phyloP scores from a whole-genome alignment of 2,797 vertebrate species.

The Lacerta bilineata region DNA sequence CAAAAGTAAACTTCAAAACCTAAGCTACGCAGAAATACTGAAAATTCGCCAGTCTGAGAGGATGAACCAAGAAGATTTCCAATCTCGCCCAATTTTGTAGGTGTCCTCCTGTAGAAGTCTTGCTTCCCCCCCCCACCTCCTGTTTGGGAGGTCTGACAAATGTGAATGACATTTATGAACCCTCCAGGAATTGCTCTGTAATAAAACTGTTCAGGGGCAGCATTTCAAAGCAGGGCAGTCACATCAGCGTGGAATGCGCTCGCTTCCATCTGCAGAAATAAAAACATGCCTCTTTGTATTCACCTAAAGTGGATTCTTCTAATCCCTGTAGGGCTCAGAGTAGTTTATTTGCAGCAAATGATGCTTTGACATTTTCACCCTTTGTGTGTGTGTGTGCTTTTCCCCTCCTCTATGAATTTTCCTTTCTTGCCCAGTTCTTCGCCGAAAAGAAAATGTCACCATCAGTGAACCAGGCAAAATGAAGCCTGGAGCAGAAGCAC shows the following conservation, averaged over 20 bases:
- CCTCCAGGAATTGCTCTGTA: neutral
- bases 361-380: slow-evolving; percentile 45
- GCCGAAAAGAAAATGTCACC: slow-evolving; percentile 37
- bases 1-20: slow-evolving; percentile 98
- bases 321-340: neutral
- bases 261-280: slow-evolving; percentile 51
- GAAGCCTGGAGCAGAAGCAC: slow-evolving; percentile 15
- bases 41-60: slow-evolving; percentile 99
- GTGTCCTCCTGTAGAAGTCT: slow-evolving; percentile 64
- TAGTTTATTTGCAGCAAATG: slow-evolving; percentile 41
- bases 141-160: slow-evolving; percentile 29
- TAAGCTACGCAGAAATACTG: slow-evolving; percentile 99
- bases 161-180: slow-evolving; percentile 18
- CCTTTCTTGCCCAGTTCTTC: slow-evolving; percentile 11
- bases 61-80: slow-evolving; percentile 99
- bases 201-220: slow-evolving; percentile 22
- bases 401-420: neutral
- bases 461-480: neutral
- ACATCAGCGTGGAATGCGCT: slow-evolving; percentile 33
- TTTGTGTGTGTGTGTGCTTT: slow-evolving; percentile 6
- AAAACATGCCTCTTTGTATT: slow-evolving; percentile 29
- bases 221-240: slow-evolving; percentile 19
- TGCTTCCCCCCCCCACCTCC: rapidly evolving
- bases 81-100: slow-evolving; percentile 98
- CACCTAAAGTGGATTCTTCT: slow-evolving; percentile 18